A percentile compares a stretch with the other conserved stretches of the same genome.
Evolutionary conservation across 2,888 invertebrate genomes (phyloP).

Genomic region (Cephus nigrinus): DNA sequence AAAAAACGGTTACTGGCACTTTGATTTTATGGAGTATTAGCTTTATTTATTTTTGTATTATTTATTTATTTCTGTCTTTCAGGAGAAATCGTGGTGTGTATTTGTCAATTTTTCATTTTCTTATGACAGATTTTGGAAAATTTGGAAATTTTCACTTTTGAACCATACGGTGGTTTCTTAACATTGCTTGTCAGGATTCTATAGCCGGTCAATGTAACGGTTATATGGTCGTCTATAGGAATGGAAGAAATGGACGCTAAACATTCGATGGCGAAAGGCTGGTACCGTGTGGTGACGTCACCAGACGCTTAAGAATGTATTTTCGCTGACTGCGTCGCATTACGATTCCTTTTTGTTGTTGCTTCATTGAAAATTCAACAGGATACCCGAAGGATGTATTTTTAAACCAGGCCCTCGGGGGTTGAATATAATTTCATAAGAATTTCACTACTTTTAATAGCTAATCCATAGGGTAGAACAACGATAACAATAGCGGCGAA

Average conservation of each 20-base stretch:
- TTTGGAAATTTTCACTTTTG: not conserved
- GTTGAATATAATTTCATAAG: not conserved
- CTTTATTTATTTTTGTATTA: not conserved
- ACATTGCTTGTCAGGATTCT: not conserved
- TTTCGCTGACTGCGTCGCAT: not conserved
- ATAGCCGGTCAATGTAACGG: not conserved
- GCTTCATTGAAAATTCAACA: not conserved
- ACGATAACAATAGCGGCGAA: not conserved
- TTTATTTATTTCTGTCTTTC: not conserved
- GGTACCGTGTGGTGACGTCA: slow-evolving; percentile 16
- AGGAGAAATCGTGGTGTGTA: not conserved
- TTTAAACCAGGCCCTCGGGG: not conserved
- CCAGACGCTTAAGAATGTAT: slow-evolving; percentile 6
- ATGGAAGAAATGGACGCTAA: slow-evolving; percentile 1
- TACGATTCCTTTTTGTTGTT: not conserved
- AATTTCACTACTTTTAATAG: not conserved
- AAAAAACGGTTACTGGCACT: not conserved
- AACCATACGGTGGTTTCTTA: not conserved
- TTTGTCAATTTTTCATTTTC: not conserved
- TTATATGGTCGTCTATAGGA: not conserved
- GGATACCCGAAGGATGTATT: not conserved
- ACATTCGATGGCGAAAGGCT: slow-evolving; percentile 15
- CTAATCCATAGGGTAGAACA: not conserved
- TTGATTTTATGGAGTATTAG: not conserved
- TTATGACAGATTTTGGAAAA: not conserved